Conservation (phyloP, 2,888 invertebrate species). For the Amphipoea oculea region DNA sequence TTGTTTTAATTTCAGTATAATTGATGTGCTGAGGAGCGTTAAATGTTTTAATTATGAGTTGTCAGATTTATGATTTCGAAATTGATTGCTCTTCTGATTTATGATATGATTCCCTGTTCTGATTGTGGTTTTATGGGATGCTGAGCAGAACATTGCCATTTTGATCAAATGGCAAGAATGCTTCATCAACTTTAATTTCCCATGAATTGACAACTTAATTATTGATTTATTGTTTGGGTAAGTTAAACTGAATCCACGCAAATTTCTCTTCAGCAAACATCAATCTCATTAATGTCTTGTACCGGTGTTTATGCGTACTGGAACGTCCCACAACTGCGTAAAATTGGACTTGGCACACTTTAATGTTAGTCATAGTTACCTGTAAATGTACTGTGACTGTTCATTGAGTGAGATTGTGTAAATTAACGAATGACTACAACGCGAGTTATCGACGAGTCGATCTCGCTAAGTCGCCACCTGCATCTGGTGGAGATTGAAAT, state of each 20-base stretch:
- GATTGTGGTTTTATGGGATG: constrained; percentile 2
- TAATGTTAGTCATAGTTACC: constrained; percentile 67
- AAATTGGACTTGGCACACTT: constrained; percentile 75
- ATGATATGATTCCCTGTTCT: constrained; percentile 16
- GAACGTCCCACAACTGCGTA: constrained; percentile 64
- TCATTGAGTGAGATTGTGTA: constrained; percentile 52
- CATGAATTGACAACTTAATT: not conserved
- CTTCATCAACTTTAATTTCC: constrained; percentile 4
- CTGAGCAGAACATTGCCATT: constrained; percentile 13
- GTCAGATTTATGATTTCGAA: constrained; percentile 50
- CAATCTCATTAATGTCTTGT: constrained; percentile 21
- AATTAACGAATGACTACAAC: constrained; percentile 19
- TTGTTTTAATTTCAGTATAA: constrained; percentile 64
- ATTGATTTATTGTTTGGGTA: constrained; percentile 15
- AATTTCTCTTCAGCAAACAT: constrained; percentile 8
- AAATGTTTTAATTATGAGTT: constrained; percentile 64
- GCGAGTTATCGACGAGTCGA: not conserved
- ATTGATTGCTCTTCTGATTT: constrained; percentile 44
- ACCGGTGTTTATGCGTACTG: constrained; percentile 41
- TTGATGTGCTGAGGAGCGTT: constrained; percentile 49
- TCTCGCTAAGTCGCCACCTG: constrained; percentile 12
- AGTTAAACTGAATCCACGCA: constrained; percentile 20
- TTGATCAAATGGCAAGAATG: not conserved
- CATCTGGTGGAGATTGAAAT: not conserved
- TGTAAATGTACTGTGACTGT: constrained; percentile 43